Evolutionary conservation across 2,888 invertebrate genomes (phyloP).

Genomic region (Nowickia ferox): DNA sequence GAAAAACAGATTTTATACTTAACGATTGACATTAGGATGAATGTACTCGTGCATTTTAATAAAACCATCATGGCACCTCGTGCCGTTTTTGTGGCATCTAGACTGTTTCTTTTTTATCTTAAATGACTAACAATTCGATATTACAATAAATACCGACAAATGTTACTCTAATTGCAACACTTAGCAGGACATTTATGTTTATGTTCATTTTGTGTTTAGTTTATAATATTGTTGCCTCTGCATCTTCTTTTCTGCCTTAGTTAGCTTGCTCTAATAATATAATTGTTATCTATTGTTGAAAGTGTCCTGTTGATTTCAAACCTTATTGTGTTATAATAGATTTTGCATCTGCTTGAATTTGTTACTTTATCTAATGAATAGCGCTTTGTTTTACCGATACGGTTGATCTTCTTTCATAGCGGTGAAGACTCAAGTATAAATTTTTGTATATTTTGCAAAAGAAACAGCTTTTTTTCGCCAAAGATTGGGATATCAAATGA

Average conservation of each 20-base stretch:
- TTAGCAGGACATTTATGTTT: slow-evolving; percentile 73
- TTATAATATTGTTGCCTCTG: slow-evolving; percentile 9
- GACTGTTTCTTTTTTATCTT: slow-evolving; percentile 17
- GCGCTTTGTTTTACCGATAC: slow-evolving; percentile 24
- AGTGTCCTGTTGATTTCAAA: slow-evolving; percentile 72
- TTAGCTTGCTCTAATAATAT: slow-evolving; percentile 29
- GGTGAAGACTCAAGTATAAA: slow-evolving; percentile 12
- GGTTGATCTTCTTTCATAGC: neutral
- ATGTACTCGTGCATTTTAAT: neutral
- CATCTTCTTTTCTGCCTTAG: slow-evolving; percentile 25
- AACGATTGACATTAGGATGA: neutral
- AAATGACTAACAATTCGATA: slow-evolving; percentile 37
- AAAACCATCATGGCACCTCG: slow-evolving; percentile 56
- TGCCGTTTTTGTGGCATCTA: slow-evolving; percentile 55
- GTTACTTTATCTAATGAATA: slow-evolving; percentile 16
- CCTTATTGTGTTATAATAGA: slow-evolving; percentile 67
- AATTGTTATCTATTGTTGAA: slow-evolving; percentile 67
- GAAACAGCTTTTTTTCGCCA: slow-evolving; percentile 57
- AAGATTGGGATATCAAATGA: neutral
- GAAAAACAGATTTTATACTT: slow-evolving; percentile 51
- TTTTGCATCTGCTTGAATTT: slow-evolving; percentile 72
- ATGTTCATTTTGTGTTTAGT: slow-evolving; percentile 46
- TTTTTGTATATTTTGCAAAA: slow-evolving; percentile 16
- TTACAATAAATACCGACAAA: slow-evolving; percentile 73
- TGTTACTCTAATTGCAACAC: slow-evolving; percentile 74